These are phyloP conservation scores for Bradynema listronoti DNA, from an alignment of 1,140 invertebrate species.

Conservation along the genomic window DNA sequence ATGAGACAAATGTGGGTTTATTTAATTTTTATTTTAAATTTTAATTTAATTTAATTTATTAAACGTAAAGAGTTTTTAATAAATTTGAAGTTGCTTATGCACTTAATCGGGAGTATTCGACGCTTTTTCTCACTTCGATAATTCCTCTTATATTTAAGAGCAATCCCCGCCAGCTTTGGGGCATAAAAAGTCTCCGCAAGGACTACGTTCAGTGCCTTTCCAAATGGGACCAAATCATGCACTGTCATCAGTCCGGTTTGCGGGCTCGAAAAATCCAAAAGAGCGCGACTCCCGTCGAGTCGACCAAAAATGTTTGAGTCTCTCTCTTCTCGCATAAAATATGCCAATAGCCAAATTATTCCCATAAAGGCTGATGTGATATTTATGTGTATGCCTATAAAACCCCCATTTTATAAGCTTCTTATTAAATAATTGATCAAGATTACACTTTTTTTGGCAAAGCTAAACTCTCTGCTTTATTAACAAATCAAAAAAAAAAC, in stretches of 20 bases:
- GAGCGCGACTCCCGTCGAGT: too few relatives aligned
- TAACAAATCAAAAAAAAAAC: too few relatives aligned
- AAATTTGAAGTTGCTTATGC: not conserved
- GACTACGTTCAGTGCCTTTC: conserved; percentile 55
- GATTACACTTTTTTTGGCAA: too few relatives aligned
- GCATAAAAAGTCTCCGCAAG: conserved; percentile 53
- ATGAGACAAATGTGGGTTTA: too few relatives aligned
- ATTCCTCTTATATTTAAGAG: conserved; percentile 5
- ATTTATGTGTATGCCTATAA: too few relatives aligned
- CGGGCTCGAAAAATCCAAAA: conserved; percentile 50
- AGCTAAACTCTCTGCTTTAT: too few relatives aligned
- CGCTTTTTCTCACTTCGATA: not conserved
- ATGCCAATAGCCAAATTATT: too few relatives aligned
- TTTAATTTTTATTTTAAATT: not conserved
- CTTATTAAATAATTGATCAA: too few relatives aligned
- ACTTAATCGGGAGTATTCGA: conserved; percentile 5
- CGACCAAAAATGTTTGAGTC: too few relatives aligned
- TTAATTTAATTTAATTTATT: conserved; percentile 6
- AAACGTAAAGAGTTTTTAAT: not conserved
- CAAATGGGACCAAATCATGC: conserved; percentile 57
- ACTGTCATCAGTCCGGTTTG: conserved; percentile 55
- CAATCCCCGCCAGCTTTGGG: conserved; percentile 53
- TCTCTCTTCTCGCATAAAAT: too few relatives aligned
- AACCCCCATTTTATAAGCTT: too few relatives aligned
- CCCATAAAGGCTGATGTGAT: too few relatives aligned